Base-by-base conservation (phyloP, 1,140 invertebrate species). In the Odontomachus brunneus region DNA sequence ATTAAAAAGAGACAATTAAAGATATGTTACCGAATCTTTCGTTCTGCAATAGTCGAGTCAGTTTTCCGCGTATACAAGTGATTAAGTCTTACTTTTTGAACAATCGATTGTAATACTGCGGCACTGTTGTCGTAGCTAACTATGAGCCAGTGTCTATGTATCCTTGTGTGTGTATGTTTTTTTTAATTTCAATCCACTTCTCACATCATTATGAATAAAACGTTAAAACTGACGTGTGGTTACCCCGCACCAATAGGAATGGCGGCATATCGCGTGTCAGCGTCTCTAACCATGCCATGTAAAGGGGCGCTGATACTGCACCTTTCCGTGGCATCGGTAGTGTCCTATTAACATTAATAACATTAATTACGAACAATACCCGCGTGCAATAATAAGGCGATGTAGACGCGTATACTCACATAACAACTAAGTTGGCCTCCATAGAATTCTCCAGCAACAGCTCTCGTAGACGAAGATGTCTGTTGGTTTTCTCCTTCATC, bases 211-310 rank as follows among this genome's bases (percentile, higher is more conserved):
- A 99, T 55, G 98, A 99, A 94, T 99, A 99, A 95, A 99, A 99
- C 55, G 99, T 99, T 73, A 99, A 95, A 49, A 99, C 98, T 87
- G 98, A 98, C 11, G 97, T 97, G 93, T 99, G 98, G 94, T 99
- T 99, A 83, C 99, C 99, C 89, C 98, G 95, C 63, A 99, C 96
- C 60, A 99, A 96, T 75, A 99, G 94, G 93, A 98, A 97, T 17
- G 98, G 97, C 83, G 98, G 98, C 97, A 98, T 97, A 87, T 97
- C 96, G 84, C 95, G 94, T 3, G 97, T 98, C n/a, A 99, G 94
- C 1, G 97, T 96, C 93, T 99, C 98, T 84, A 99, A 92, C 98
- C 99, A 99, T 7, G 98, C 97, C 96, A 98, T 97, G 93, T 99
- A 99, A 19, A 99, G 94, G 11, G 97, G 96, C 0, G 98, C 97